Evolutionary conservation across 2,113 vertebrate species (phyloP).

Genomic region (Pristiophorus japonicus): DNA sequence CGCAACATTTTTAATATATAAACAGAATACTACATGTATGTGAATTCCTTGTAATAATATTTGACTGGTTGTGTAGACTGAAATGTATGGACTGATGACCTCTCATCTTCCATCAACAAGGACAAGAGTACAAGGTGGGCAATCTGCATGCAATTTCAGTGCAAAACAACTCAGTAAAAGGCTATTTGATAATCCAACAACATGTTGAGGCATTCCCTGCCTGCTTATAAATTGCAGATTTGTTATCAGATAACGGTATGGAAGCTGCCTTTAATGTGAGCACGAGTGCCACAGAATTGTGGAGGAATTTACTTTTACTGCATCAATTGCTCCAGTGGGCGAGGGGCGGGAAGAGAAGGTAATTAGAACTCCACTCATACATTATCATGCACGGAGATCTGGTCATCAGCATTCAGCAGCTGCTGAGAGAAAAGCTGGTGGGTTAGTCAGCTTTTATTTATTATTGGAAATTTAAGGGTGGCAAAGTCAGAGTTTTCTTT

Average conservation of each 20-base stretch:
- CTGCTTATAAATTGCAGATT: background rate
- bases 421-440: background rate
- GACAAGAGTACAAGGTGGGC: background rate
- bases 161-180: background rate
- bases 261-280: background rate
- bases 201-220: background rate
- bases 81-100: background rate
- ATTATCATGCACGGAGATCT: background rate
- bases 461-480: background rate
- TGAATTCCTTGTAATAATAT: background rate
- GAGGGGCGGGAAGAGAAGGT: background rate
- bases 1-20: background rate
- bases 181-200: background rate
- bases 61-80: background rate
- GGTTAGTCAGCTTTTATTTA: background rate
- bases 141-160: background rate
- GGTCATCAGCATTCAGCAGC: background rate
- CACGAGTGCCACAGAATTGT: background rate
- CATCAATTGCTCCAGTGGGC: background rate
- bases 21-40: background rate
- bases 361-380: background rate
- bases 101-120: background rate
- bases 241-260: background rate
- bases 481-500: background rate
- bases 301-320: background rate